A percentile compares a stretch with the other conserved stretches of the same genome.
These are phyloP conservation scores for Chanos chanos DNA, from an alignment of 2,797 vertebrate species.

Conservation along the genomic window DNA sequence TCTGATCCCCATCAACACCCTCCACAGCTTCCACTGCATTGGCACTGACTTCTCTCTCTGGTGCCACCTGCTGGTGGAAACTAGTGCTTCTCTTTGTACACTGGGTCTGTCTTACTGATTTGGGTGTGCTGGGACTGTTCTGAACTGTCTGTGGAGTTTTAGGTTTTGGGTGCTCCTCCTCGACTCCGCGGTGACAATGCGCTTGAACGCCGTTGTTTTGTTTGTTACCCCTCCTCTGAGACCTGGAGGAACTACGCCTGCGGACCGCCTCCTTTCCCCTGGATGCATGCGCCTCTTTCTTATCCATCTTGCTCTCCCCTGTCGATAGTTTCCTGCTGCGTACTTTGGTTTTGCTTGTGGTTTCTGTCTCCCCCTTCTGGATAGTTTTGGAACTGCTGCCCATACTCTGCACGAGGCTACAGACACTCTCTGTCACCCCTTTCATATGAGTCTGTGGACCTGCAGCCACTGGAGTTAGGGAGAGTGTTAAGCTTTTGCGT, in stretches of 20 bases:
- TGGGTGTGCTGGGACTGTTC: constrained; percentile 2
- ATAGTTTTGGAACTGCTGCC: background rate
- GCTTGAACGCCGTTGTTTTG: background rate
- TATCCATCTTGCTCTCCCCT: background rate
- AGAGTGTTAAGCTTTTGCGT: constrained; percentile 68
- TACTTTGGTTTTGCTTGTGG: background rate
- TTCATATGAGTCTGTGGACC: constrained; percentile 21
- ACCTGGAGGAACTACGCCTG: constrained; percentile 16
- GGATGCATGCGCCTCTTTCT: constrained; percentile 7
- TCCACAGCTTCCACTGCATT: constrained; percentile 45
- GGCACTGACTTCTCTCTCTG: constrained; percentile 17
- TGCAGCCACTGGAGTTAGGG: constrained; percentile 52
- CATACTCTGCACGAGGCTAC: background rate
- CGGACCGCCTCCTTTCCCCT: constrained; percentile 16
- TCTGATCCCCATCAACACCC: constrained; percentile 41
- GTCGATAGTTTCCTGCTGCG: background rate
- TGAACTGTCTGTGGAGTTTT: constrained; percentile 4
- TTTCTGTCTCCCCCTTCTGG: constrained; percentile 30
- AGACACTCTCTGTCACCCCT: constrained; percentile 7
- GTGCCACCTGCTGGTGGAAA: constrained; percentile 25
- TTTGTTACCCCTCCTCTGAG: constrained; percentile 28
- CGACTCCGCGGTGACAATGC: constrained; percentile 2
- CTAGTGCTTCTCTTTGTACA: background rate
- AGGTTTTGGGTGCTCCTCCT: constrained; percentile 3
- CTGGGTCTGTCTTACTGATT: background rate